Percentiles rank a stretch among this genome's conserved stretches.
These are phyloP conservation scores for Neelides sp. DNA, from an alignment of 1,140 invertebrate genomes.

Conservation along the genomic window DNA sequence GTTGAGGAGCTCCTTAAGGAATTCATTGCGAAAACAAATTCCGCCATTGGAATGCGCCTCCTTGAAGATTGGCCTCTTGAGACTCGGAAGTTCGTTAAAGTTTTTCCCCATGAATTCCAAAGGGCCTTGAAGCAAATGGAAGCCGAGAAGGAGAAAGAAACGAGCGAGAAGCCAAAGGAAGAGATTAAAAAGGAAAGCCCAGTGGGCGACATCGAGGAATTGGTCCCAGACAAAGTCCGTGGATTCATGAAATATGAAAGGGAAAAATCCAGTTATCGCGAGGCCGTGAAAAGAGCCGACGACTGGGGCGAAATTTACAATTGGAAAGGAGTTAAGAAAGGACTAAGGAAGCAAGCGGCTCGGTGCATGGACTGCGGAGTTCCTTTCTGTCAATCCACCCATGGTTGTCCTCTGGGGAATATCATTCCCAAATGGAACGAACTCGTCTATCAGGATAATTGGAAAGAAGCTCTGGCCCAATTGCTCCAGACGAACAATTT, in stretches of 20 bases:
- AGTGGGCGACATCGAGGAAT: conserved; percentile 76
- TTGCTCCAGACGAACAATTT: conserved; percentile 98
- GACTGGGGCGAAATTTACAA: conserved; percentile 98
- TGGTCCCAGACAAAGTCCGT: conserved; percentile 58
- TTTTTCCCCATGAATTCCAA: conserved; percentile 96
- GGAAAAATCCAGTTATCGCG: conserved; percentile 69
- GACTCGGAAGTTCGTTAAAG: conserved; percentile 63
- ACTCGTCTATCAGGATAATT: conserved; percentile 83
- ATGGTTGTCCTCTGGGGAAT: conserved; percentile 94
- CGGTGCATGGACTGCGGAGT: conserved; percentile 99
- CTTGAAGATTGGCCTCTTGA: conserved; percentile 68
- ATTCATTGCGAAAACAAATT: conserved; percentile 82
- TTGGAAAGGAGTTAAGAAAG: conserved; percentile 68
- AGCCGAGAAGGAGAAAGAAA: conserved; percentile 39
- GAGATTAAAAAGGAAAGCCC: conserved; percentile 36
- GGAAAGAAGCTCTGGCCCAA: conserved; percentile 91
- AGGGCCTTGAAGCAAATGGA: conserved; percentile 65
- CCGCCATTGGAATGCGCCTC: conserved; percentile 64
- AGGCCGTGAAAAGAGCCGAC: conserved; percentile 64
- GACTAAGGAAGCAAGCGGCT: conserved; percentile 79
- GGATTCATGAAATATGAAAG: conserved; percentile 94
- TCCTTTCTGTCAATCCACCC: conserved; percentile 93
- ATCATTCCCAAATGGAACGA: conserved; percentile 99
- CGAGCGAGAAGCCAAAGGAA: conserved; percentile 37
- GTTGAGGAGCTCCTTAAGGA: conserved; percentile 70